A percentile compares a stretch with the other conserved stretches of the same genome.
Conservation (phyloP, 2,113 vertebrate genomes). For the Hippocampus guttulatus region DNA sequence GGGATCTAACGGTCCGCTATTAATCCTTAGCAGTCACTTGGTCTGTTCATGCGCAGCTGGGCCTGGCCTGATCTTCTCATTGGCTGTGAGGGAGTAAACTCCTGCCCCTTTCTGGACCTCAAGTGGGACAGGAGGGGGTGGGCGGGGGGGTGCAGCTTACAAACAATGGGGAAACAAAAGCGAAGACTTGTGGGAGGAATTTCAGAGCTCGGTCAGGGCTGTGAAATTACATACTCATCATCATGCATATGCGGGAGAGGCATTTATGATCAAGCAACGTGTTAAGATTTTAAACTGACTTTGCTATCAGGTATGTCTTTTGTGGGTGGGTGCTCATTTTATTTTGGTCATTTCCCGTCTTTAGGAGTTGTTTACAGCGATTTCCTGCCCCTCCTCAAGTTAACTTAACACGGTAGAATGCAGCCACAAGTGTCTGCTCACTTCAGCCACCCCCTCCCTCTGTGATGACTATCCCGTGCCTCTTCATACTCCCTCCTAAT, state of each 20-base stretch:
- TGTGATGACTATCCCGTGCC: conserved; percentile 54
- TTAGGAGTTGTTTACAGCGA: conserved; percentile 56
- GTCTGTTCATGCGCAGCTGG: conserved; percentile 56
- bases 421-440: conserved; percentile 35
- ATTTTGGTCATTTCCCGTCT: conserved; percentile 65
- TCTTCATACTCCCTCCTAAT: conserved; percentile 8
- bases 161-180: conserved; percentile 69
- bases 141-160: conserved; percentile 26
- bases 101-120: conserved; percentile 42
- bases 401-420: conserved; percentile 25
- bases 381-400: conserved; percentile 64
- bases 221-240: background rate
- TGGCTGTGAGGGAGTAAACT: conserved; percentile 48
- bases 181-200: conserved; percentile 48
- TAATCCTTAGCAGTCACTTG: conserved; percentile 65
- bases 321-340: conserved; percentile 5
- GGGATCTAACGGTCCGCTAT: conserved; percentile 60
- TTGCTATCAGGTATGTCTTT: background rate
- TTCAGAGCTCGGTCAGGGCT: background rate
- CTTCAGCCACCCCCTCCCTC: conserved; percentile 28
- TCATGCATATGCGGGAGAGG: background rate
- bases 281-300: background rate
- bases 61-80: conserved; percentile 47
- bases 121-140: conserved; percentile 47
- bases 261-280: background rate